Evolutionary conservation across 2,113 vertebrate genomes (phyloP).

Genomic region (Stigmatopora nigra): DNA sequence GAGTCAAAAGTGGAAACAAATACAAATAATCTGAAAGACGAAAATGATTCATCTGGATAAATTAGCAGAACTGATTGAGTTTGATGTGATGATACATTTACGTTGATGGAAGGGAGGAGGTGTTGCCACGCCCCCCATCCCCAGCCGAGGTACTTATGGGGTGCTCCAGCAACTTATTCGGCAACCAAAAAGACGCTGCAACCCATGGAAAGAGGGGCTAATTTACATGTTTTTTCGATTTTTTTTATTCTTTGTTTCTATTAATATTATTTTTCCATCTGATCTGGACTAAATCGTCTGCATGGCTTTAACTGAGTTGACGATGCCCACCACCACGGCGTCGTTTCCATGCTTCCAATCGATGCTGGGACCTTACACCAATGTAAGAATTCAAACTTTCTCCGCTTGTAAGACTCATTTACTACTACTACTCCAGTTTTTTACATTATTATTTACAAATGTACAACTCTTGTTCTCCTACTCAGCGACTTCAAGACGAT

Average conservation of each 20-base stretch:
- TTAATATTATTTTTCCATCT: neutral
- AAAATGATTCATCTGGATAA: neutral
- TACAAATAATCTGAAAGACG: neutral
- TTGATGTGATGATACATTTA: neutral
- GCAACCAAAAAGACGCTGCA: constrained; percentile 23
- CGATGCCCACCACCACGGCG: neutral
- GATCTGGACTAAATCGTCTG: neutral
- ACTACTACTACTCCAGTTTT: neutral
- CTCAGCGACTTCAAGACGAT: constrained; percentile 58
- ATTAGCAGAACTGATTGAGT: neutral
- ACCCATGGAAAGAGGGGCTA: constrained; percentile 22
- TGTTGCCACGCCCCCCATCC: constrained; percentile 45
- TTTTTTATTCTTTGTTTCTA: neutral
- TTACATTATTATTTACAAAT: constrained; percentile 2
- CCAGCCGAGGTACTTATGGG: constrained; percentile 27
- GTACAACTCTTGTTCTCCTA: neutral
- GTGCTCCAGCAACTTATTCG: constrained; percentile 12
- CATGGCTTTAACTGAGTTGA: constrained; percentile 54
- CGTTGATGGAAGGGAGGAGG: neutral
- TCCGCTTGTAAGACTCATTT: neutral
- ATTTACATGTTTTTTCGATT: constrained; percentile 1
- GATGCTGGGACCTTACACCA: neutral
- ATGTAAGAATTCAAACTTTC: constrained; percentile 26
- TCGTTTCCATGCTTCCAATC: neutral
- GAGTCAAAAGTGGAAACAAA: neutral